Evolutionary conservation across 1,140 invertebrate genomes (phyloP), one percentile per base, ranked within the genome.

Genomic region (Nautilus pompilius): DNA sequence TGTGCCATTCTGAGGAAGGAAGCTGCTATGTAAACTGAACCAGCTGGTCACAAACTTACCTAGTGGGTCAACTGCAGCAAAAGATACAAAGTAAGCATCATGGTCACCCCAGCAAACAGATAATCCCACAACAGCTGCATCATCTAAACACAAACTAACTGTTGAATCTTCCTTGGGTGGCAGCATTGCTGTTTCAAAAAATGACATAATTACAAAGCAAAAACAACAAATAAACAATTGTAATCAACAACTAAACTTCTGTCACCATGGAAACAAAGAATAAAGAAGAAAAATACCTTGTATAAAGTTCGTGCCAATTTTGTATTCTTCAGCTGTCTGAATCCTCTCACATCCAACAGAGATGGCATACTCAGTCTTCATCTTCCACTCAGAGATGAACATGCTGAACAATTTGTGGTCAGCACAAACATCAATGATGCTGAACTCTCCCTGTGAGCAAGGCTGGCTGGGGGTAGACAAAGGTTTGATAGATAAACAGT

Each of bases 391-490:
- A 26, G 68, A 59, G 6, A 82, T 65, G 62, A 84, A 84, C 8
- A 72, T 78, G 33, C 77, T 63, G 72, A 84, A 84, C n/a, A 82
- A 58, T 5, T 53, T 48, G 20, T 62, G 61, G 49, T 81, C 67
- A 20, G 76, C 70, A 62, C 80, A 77, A 2, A 84, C 83, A 72
- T 84, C 81, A 62, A 83, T 80, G 56, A 84, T 81, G 8, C 75
- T 74, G 45, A 84, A 77, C 5, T 69, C 66, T 29, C 63, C 68
- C 61, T 79, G 77, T 8, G 74, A 53, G 24, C 49, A 53, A 24
- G 17, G 8, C 68, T 63, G 22, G 60, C 63, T 28, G 24, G 41
- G 10, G 26, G 17, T 45, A 26, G 24, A 53, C 4, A 53, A 24
- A 28, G 49, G 49, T 20, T 13, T 17, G 13, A 46, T 13, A 3